Base-by-base conservation (phyloP, 2,888 invertebrate species). In the Lasius fuliginosus region DNA sequence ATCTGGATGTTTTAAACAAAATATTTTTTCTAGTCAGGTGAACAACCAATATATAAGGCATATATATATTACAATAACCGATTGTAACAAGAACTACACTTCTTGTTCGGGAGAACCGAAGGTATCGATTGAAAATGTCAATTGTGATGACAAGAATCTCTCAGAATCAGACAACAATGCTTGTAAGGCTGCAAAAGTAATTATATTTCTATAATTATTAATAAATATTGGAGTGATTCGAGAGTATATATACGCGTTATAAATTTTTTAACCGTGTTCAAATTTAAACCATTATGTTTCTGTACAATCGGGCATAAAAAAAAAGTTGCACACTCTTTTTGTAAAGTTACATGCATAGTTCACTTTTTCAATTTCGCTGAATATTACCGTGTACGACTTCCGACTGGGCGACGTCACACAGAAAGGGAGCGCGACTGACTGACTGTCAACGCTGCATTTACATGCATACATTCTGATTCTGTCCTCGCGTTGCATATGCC, bases 341-440 rank as follows among this genome's bases (percentile, higher is more conserved):
- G 27, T 40, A 79, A 82, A 87, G 53, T 79, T 33, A 36, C n/a
- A 2, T n/a, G n/a, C 11, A 3, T 1, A 6, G 5, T 60, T 82
- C 3, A 67, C 27, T 40, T 77, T 77, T 77, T 77, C n/a, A n/a
- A 42, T 58, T 56, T 64, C n/a, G 40, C 23, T 33, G 9, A 56
- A 74, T 71, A 82, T 76, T 67, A 82, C 18, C 18, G 30, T n/a
- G 46, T 36, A 67, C 12, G 81, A 69, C 74, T 82, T 71, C 33
- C n/a, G 23, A 75, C 49, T 36, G n/a, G 42, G 53, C 77, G 62
- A 79, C 68, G 60, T 73, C 46, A 73, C 79, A 75, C 62, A 84
- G 76, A 36, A 85, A 85, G 73, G 85, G 75, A 69, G 6, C 82
- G 83, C 82, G 79, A 89, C 88, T 88, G 79, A 89, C 88, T 88